Base-by-base conservation (phyloP, 2,113 vertebrate genomes). In the Emydura subglobosa region DNA sequence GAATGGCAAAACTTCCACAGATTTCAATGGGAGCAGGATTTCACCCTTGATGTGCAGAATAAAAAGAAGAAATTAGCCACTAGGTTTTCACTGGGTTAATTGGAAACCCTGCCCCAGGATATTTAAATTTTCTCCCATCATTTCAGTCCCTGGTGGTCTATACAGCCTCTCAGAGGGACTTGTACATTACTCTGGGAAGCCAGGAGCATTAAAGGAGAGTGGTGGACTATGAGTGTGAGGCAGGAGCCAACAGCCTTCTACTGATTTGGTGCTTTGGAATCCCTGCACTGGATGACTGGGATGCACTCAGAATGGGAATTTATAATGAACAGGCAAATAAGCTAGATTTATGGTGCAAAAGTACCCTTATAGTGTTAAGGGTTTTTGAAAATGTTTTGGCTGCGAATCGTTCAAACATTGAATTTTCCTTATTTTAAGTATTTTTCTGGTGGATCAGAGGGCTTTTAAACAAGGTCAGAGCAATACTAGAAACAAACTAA, bases 401-500 rank as follows among this genome's bases (percentile, higher is more conserved):
- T 93, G 27, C 74, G 81, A 93, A 68, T 90, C 80, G 92, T 91
- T 96, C 93, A 92, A 96, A 87, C 79, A 19, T 1, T 76, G 85
- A 94, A 49, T 57, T 51, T n/a, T 53, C 57, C 91, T 95, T 94
- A 84, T 83, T 91, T 90, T 42, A 90, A 80, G 83, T 89, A 7
- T 93, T 96, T 96, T 95, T 83, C 89, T 93, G 86, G 59, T 44
- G 79, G 55, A 92, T 91, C 82, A 50, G n/a, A 94, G 65, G 34
- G 82, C 82, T 93, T 95, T 96, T 94, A 95, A 92, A 92, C 89
- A 92, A 96, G 85, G 87, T 14, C 86, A 65, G 7, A 42, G 68
- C 65, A 87, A 90, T 88, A 59, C 72, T 85, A 59, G 92, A 88
- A 93, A 92, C 92, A 95, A 97, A 94, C 89, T 95, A 79, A 97